Evolutionary conservation across 1,140 invertebrate genomes (phyloP), one percentile per base, ranked within the genome.

Genomic region (Macrobrachium nipponense): DNA sequence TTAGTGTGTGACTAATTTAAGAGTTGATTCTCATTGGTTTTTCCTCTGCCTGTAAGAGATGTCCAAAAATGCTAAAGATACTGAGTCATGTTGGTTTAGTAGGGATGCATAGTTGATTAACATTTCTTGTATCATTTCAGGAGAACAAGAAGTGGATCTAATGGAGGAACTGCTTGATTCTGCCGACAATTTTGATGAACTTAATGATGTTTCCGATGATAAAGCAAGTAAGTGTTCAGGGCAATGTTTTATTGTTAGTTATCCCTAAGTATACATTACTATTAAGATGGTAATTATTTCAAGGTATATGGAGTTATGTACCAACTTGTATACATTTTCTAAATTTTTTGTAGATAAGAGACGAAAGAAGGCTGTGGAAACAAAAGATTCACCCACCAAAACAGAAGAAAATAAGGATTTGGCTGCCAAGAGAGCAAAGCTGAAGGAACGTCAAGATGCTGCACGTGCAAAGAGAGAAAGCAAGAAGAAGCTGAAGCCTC

Each of bases 201-300:
- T 88, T 17, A 88, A 88, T 88, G 87, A 88, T 86, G 87, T 86
- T 44, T n/a, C 83, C 44, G 87, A 88, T 72, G 87, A 88, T 17
- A 88, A 83, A 82, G 23, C 79, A 58, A 88, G 87, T 88, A 68
- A 88, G 82, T 82, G 12, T 2, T 20, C 3, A 73, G 14, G 2
- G 43, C 12, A 51, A 6, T 51, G 7, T 6, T 51, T 51, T 10
- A 51, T 51, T 51, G 51, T 51, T 10, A 51, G 12, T 51, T 10
- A 51, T 3, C 51, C 12, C 51, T 36, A 36, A 36, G 27, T 36
- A 4, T 36, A 36, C 27, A 36, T 36, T 36, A 36, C 27, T 36
- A 36, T 36, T 36, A 36, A 36, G 27, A 36, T 36, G 4, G 27
- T 36, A 36, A 51, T 51, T 51, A 7, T 51, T 51, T 8, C 8